Evolutionary conservation across 92 coral and sea anemone species (phyloP), one percentile per base, ranked within the genome.

Genomic region (Heliopora coerulea): DNA sequence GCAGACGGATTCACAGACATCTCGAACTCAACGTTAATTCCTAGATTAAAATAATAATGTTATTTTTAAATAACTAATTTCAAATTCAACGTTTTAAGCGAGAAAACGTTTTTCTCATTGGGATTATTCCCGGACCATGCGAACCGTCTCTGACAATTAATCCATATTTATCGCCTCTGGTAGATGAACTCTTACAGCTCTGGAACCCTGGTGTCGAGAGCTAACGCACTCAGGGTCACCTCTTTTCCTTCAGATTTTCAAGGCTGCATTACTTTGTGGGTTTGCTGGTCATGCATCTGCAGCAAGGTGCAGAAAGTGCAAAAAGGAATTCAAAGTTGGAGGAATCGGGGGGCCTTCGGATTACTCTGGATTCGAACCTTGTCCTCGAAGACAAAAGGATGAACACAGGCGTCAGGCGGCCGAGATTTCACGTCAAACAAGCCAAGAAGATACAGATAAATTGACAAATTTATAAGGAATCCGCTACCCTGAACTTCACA

Each of bases 41-140:
- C n/a, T n/a, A n/a, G n/a, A n/a, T n/a, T n/a, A n/a, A n/a, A n/a
- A n/a, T n/a, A n/a, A n/a, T n/a, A n/a, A n/a, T n/a, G n/a, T n/a
- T n/a, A n/a, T n/a, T n/a, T n/a, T n/a, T n/a, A n/a, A n/a, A n/a
- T n/a, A 80, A 83, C 64, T 78, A 85, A 0, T 88, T 84, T 13
- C 64, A 89, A n/a, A 65, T 78, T 54, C 86, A 79, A 23, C 81
- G 88, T 21, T 88, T 82, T 25, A 79, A 83, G 46, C 8, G 80
- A 8, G 83, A 88, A 28, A 89, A 89, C 56, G 78, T 89, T 1
- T 61, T 89, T 75, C 80, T 89, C 1, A 83, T 76, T 9, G 96
- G 89, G 1, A 73, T 89, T 28, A 62, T 89, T 19, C 88, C 96
- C 33, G 89, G 89, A 9, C 96, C 89, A 19, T 40, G 74, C 35